Conservation (phyloP, 2,888 invertebrate genomes). For the Dynastes tityus region DNA sequence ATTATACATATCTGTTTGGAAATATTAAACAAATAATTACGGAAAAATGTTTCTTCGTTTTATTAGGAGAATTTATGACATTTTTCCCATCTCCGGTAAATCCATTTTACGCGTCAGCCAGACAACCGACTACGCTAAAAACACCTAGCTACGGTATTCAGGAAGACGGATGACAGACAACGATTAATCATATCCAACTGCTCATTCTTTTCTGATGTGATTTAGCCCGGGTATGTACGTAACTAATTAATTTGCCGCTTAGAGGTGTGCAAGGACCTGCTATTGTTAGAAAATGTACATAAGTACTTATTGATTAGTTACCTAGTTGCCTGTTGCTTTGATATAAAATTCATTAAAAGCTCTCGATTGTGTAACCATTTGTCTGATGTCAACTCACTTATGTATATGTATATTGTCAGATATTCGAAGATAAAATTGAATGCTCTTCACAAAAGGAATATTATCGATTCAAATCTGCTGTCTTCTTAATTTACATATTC, state of each 20-base stretch:
- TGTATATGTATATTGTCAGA: too few species aligned
- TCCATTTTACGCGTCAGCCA: background rate
- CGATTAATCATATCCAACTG: slow-evolving; percentile 24
- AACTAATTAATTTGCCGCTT: slow-evolving; percentile 10
- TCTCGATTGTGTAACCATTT: background rate
- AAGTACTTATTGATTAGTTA: background rate
- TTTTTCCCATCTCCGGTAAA: slow-evolving; percentile 8
- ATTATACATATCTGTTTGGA: too few species aligned
- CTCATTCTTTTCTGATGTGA: slow-evolving; percentile 7
- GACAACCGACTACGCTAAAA: slow-evolving; percentile 3
- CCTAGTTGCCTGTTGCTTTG: background rate
- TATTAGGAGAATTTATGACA: slow-evolving; percentile 6
- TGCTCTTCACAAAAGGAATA: too few species aligned
- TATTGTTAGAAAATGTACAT: background rate
- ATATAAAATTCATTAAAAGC: background rate
- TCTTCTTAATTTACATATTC: too few species aligned
- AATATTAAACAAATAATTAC: background rate
- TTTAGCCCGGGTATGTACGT: background rate
- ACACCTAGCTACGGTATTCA: slow-evolving; percentile 8
- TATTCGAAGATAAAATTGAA: too few species aligned
- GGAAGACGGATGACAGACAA: background rate
- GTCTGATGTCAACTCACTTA: background rate
- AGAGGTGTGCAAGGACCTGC: background rate
- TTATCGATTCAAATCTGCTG: too few species aligned
- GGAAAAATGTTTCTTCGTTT: background rate